Evolutionary conservation across 1,140 invertebrate species (phyloP), one percentile per base, ranked within the genome.

Genomic region (Drosophila littoralis): DNA sequence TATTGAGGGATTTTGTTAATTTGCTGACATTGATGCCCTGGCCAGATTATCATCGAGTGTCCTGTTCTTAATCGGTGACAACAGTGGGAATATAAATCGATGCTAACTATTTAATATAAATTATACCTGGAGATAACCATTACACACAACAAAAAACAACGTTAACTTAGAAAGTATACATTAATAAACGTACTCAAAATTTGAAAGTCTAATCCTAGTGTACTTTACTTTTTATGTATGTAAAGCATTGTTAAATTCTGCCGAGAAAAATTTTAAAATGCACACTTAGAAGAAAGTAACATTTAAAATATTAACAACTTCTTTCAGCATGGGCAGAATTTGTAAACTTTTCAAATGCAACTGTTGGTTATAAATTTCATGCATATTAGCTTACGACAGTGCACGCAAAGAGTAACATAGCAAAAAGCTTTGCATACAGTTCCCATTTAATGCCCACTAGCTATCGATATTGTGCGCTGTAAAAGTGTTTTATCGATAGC

Each of bases 1-100:
- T 83, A 90, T 90, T 77, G 61, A 76, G 63, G 67, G 84, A 85
- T 77, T 81, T 77, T 73, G 82, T 90, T 90, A 86, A 90, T 90
- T 90, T 90, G 86, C 72, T 90, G 86, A 90, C 86, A 86, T 73
- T 90, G 74, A 90, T 86, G 70, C 79, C 81, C 66, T 54, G 61
- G 36, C 67, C 77, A 86, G 86, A 90, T 90, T 90, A 90, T 66
- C 55, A 40, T 35, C 17, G 17, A 73, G 51, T 79, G 60, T 54
- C 36, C 42, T 8, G 10, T 15, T 70, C 22, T n/a, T 43, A 64
- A 58, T 42, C 35, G 58, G 38, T 17, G 13, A 22, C 55, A 52
- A 28, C 46, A 17, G 7, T 2, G 15, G n/a, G 22, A 28, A 51
- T 40, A 46, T 45, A 13, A 13, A 51, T 51, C 8, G 15, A 15